Evolutionary conservation across 2,888 invertebrate genomes (phyloP).

Genomic region (Lissocephala sabroskyi): DNA sequence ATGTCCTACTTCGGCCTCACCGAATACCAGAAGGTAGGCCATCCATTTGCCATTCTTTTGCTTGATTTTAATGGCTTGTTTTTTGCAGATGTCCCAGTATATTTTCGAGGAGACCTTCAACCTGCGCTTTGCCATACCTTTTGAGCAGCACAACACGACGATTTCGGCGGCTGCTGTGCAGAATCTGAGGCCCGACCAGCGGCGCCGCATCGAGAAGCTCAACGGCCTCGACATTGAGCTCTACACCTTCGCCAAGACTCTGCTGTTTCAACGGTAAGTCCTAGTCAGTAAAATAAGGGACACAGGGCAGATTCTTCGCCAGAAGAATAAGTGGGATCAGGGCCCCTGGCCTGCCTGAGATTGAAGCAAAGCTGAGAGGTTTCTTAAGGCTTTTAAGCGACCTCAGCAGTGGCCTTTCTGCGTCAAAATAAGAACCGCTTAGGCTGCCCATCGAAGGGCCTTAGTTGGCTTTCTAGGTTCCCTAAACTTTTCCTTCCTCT

Average conservation of each 20-base stretch:
- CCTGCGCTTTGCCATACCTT: constrained; percentile 89
- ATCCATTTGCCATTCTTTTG: neutral
- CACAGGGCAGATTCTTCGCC: too few species aligned
- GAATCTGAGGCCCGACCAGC: constrained; percentile 82
- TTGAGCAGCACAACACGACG: constrained; percentile 94
- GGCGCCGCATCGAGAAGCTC: constrained; percentile 82
- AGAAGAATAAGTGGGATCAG: too few species aligned
- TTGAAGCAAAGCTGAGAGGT: too few species aligned
- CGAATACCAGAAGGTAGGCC: constrained; percentile 88
- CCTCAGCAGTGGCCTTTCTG: too few species aligned
- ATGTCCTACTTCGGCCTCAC: constrained; percentile 99
- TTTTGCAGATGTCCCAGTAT: constrained; percentile 84
- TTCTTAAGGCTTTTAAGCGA: too few species aligned
- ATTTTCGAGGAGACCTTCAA: constrained; percentile 96
- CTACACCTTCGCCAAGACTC: constrained; percentile 92
- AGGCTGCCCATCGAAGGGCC: too few species aligned
- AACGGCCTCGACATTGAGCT: constrained; percentile 94
- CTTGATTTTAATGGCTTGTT: neutral
- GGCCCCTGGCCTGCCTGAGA: too few species aligned
- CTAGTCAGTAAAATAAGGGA: too few species aligned
- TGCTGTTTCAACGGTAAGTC: constrained; percentile 83
- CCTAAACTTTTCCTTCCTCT: too few species aligned
- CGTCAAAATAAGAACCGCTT: too few species aligned
- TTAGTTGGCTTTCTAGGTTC: too few species aligned
- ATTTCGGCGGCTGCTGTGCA: constrained; percentile 87